Evolutionary conservation across 2,113 vertebrate genomes (phyloP).

Genomic region (Syngnathoides biaculeatus): DNA sequence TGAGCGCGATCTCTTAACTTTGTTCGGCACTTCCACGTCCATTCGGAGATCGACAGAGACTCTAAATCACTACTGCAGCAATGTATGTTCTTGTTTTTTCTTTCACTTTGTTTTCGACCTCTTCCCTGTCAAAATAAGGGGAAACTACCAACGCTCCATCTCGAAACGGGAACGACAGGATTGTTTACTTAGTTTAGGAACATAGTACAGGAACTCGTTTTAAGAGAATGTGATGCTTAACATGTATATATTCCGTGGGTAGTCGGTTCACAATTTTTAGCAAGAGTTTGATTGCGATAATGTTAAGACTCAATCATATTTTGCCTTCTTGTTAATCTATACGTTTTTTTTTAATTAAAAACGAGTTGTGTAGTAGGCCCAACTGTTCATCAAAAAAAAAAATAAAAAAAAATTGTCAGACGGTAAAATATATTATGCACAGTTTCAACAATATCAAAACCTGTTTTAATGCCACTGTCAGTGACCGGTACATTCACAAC

Average conservation of each 20-base stretch:
- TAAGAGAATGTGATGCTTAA: not conserved
- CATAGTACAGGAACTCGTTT: not conserved
- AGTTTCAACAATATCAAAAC: no score
- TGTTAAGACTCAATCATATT: no score
- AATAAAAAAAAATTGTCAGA: no score
- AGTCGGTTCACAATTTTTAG: not conserved
- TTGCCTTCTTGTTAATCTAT: no score
- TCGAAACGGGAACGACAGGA: not conserved
- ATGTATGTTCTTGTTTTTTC: not conserved
- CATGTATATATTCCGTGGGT: not conserved
- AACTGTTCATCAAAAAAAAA: no score
- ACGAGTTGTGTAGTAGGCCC: no score
- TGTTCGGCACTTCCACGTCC: not conserved
- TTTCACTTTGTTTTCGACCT: not conserved
- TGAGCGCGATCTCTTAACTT: no score
- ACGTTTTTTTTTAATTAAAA: no score
- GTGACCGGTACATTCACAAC: no score
- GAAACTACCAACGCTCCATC: not conserved
- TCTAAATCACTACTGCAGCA: not conserved
- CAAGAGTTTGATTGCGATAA: no score
- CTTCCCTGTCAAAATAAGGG: not conserved
- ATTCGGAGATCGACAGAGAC: not conserved
- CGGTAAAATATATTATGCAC: no score
- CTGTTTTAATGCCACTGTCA: no score
- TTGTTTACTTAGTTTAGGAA: not conserved